phyloP scores from a whole-genome alignment of 2,888 invertebrate genomes.

The Biston stratarius region DNA sequence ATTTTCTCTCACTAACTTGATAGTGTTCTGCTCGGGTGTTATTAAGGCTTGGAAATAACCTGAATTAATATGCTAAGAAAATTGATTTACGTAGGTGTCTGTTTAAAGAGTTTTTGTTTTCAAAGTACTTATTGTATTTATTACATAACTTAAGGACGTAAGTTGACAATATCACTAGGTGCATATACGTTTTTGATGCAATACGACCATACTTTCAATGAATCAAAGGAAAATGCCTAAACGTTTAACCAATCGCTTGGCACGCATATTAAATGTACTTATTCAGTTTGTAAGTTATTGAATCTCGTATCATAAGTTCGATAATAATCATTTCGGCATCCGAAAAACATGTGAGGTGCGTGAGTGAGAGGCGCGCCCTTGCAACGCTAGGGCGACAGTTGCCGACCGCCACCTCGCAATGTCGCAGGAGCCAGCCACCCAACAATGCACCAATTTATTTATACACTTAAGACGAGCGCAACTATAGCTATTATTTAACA shows the following conservation, averaged over 20 bases:
- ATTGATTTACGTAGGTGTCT: too few species aligned
- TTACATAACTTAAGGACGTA: too few species aligned
- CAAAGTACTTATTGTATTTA: too few species aligned
- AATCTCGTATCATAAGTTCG: slow-evolving; percentile 44
- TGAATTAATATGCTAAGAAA: not conserved
- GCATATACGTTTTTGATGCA: too few species aligned
- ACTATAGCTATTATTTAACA: not conserved
- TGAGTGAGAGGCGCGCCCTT: slow-evolving; percentile 84
- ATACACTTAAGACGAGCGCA: not conserved
- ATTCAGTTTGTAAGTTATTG: slow-evolving; percentile 19
- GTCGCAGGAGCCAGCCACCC: slow-evolving; percentile 64
- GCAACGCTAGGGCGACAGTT: slow-evolving; percentile 45
- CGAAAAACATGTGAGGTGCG: slow-evolving; percentile 67
- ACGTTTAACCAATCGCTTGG: too few species aligned
- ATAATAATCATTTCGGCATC: slow-evolving; percentile 73
- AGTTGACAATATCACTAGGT: too few species aligned
- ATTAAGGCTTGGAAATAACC: not conserved
- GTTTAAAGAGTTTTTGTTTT: too few species aligned
- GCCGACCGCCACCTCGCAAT: slow-evolving; percentile 51
- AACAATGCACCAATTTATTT: slow-evolving; percentile 38
- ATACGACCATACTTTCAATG: too few species aligned
- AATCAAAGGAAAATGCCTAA: too few species aligned
- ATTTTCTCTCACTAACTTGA: slow-evolving; percentile 3
- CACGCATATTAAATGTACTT: too few species aligned
- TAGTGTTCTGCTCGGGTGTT: not conserved